A percentile compares a stretch with the other conserved stretches of the same genome.
These are phyloP conservation scores for Drosophila sordidula DNA, from an alignment of 2,888 invertebrate species.

Conservation along the genomic window DNA sequence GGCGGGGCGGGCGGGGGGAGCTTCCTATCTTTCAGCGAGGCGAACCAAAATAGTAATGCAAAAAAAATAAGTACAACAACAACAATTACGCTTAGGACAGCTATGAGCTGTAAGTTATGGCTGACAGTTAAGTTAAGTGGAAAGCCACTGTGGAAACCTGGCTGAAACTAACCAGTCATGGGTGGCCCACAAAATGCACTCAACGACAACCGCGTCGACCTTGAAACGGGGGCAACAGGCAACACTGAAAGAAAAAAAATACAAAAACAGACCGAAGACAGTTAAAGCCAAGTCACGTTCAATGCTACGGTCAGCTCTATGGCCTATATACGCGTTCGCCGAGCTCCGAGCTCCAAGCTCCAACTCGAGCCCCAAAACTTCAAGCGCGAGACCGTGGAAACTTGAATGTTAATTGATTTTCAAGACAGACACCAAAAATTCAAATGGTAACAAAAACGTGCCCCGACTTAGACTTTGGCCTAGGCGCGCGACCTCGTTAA, in stretches of 20 bases:
- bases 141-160: slow-evolving; percentile 32
- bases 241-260: neutral
- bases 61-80: neutral
- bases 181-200: slow-evolving; percentile 31
- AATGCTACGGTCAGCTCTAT: slow-evolving; percentile 62
- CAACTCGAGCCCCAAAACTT: neutral
- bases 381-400: slow-evolving; percentile 27
- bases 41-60: neutral
- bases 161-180: slow-evolving; percentile 19
- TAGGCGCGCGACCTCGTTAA: slow-evolving; percentile 59
- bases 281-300: slow-evolving; percentile 73
- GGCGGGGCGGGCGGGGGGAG: neutral
- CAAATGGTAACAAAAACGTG: slow-evolving; percentile 73
- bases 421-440: slow-evolving; percentile 42
- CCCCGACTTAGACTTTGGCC: slow-evolving; percentile 55
- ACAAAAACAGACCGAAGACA: neutral
- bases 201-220: slow-evolving; percentile 25
- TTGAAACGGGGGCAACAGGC: slow-evolving; percentile 48
- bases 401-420: slow-evolving; percentile 73
- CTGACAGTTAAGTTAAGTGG: slow-evolving; percentile 26
- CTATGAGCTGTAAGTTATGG: slow-evolving; percentile 17
- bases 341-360: slow-evolving; percentile 13
- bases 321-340: slow-evolving; percentile 43
- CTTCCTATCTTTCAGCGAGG: slow-evolving; percentile 16
- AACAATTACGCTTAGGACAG: slow-evolving; percentile 21